Evolutionary conservation across 2,113 vertebrate species (phyloP), one percentile per base, ranked within the genome.

Genomic region (Anas platyrhynchos): DNA sequence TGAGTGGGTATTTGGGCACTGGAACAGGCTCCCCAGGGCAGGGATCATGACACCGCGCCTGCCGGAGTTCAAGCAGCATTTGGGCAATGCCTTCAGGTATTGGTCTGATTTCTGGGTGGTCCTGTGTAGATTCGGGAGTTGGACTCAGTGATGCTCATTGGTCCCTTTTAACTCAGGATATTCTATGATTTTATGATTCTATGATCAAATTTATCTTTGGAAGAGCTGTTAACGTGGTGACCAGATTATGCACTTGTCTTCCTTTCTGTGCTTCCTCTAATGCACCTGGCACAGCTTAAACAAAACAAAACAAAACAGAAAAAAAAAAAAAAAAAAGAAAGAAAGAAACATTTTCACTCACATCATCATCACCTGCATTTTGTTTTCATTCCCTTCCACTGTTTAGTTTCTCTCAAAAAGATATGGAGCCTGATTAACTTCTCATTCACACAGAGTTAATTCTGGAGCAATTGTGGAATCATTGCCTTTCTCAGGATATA

Each of bases 141-240:
- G 48, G 22, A 50, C 48, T 23, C 48, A 22, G 13, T 50, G 48
- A 50, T 50, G 21, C 48, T 50, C 12, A 23, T 25, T 22, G 48
- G 48, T 50, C 48, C 22, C 22, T 50, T 25, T 23, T 23, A 50
- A 50, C 22, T 50, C 48, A 50, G 48, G 48, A 23, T 50, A 50
- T 50, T 13, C 48, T 50, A 50, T 50, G 22, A 50, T 50, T 50
- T 23, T 50, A 50, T 50, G 48, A 50, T 23, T 50, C 48, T 50
- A 13, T 50, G 22, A 50, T 25, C 22, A 25, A 23, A 25, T 50
- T 50, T 50, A 15, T 26, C 3, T 67, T 78, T 34, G 17, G 23
- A 63, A 77, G 16, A 22, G 38, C 23, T 55, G 38, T 4, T 1
- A 0, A 4, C n/a, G 23, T 55, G 38, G 4, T 1, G 0, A 4